Conservation (phyloP, 2,797 vertebrate species). For the Erithacus rubecula region DNA sequence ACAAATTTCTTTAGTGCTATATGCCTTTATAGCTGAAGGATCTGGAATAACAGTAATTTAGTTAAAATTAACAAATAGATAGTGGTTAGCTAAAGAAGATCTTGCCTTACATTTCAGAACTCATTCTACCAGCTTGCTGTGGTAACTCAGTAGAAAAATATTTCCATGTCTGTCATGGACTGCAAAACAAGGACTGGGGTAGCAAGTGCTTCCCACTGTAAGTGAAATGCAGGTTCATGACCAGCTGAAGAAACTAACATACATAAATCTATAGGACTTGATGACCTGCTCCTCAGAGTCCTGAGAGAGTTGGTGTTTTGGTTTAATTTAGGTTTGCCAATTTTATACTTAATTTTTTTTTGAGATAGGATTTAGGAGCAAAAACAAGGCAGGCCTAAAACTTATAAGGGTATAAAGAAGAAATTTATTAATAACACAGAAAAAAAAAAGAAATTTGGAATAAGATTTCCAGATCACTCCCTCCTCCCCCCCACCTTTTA, state of each 20-base stretch:
- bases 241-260: background rate
- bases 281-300: background rate
- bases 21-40: background rate
- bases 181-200: accelerated
- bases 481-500: too few relatives aligned
- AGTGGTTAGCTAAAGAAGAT: background rate
- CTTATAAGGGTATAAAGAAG: too few relatives aligned
- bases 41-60: background rate
- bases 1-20: background rate
- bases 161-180: background rate
- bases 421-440: too few relatives aligned
- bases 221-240: background rate
- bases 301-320: background rate
- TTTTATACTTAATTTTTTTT: too few relatives aligned
- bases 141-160: background rate
- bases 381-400: too few relatives aligned
- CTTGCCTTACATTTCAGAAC: background rate
- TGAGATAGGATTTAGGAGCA: too few relatives aligned
- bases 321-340: too few relatives aligned
- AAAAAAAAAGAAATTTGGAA: too few relatives aligned
- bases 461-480: too few relatives aligned
- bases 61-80: background rate
- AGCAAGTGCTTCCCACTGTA: background rate
- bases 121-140: background rate
- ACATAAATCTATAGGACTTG: background rate